Evolutionary conservation across 1,140 invertebrate species (phyloP), one percentile per base, ranked within the genome.

Genomic region (Lordiphosa stackelbergi): DNA sequence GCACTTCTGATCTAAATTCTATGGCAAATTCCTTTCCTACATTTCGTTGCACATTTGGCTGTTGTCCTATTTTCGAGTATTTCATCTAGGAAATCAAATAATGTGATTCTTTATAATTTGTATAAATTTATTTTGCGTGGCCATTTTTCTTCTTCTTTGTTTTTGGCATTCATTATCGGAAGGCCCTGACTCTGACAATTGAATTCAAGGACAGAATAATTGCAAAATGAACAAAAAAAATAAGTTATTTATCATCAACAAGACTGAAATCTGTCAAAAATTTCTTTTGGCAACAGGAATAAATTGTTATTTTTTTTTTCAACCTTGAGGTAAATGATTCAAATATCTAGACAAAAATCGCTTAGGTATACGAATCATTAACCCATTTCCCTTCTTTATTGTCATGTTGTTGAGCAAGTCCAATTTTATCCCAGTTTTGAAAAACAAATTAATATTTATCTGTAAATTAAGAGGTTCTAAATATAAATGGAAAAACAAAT

Each of bases 151-250:
- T 28, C 28, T 31, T 31, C 1, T 31, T 31, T 28, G 0, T 7
- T 31, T 31, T 31, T 31, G 28, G 28, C 28, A 31, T 31, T 31
- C 28, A 31, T 31, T 31, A 31, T 31, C 28, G 28, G 7, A 31
- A 31, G 28, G 28, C 28, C 28, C 28, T 31, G 28, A 31, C 28
- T 31, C 28, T 31, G 19, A 81, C 75, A 79, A 79, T 75, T 81
- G 59, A 69, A 75, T 68, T 72, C 71, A 81, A 75, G 75, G 75
- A 75, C 68, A 71, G 5, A 73, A 53, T 68, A 69, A 83, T 75
- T 83, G 75, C 56, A 34, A 57, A 63, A 68, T 70, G 53, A 51
- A n/a, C n/a, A n/a, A n/a, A n/a, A 46, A 28, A 34, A 7, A 12
- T 61, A 51, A 73, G 77, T 78, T 64, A 71, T 69, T 71, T 59